Conservation (phyloP, 2,888 invertebrate genomes). For the Leptinotarsa haldemani region DNA sequence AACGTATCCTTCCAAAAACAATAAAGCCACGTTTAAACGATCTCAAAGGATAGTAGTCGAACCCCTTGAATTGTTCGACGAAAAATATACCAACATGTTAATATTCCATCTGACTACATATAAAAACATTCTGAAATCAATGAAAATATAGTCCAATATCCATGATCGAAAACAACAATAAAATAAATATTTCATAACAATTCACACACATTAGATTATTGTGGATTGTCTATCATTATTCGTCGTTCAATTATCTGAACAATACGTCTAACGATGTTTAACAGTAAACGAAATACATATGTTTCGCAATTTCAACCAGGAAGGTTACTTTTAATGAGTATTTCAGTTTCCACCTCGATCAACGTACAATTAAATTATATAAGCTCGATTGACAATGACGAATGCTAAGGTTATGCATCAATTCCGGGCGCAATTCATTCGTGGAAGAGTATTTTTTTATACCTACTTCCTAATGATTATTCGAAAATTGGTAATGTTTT, state of each 20-base stretch:
- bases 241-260: background rate
- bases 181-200: background rate
- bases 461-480: too few relatives aligned
- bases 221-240: conserved; percentile 1
- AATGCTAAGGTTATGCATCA: background rate
- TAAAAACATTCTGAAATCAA: too few relatives aligned
- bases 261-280: background rate
- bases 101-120: too few relatives aligned
- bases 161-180: too few relatives aligned
- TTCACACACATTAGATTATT: conserved; percentile 3
- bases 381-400: conserved; percentile 7
- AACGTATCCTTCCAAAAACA: background rate
- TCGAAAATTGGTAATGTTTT: too few relatives aligned
- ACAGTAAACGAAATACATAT: background rate
- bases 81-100: too few relatives aligned
- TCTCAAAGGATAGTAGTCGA: too few relatives aligned
- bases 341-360: conserved; percentile 6
- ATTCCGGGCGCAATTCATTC: too few relatives aligned
- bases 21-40: too few relatives aligned
- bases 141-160: too few relatives aligned
- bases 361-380: conserved; percentile 13
- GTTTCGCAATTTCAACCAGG: conserved; percentile 1
- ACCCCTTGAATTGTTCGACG: too few relatives aligned
- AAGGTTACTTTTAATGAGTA: conserved; percentile 17
- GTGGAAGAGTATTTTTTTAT: too few relatives aligned